Evolutionary conservation across 2,888 invertebrate genomes (phyloP).

Genomic region (Oligia latruncula): DNA sequence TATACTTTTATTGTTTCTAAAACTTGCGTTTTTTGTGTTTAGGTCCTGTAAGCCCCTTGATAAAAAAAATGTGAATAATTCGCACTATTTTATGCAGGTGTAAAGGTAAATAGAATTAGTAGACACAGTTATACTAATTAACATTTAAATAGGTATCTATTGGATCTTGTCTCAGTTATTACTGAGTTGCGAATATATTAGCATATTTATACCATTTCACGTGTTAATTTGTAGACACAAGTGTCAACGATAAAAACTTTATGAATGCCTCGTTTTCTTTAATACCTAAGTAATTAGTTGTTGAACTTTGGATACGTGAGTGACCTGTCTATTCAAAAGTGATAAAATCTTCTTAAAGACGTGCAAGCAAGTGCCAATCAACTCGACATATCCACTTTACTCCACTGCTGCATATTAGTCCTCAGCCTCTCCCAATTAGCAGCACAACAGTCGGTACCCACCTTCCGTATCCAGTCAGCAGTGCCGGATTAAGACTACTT

Average conservation of each 20-base stretch:
- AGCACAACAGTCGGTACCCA: background rate
- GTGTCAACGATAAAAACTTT: conserved; percentile 47
- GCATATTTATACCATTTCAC: conserved; percentile 54
- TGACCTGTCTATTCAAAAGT: conserved; percentile 8
- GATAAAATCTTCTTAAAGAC: background rate
- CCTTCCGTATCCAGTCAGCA: no score
- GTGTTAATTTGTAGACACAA: conserved; percentile 43
- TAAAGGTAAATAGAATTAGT: conserved; percentile 38
- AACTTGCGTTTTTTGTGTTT: no score
- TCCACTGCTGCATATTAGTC: background rate
- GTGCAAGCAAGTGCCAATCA: background rate
- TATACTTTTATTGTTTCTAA: no score
- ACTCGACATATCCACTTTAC: background rate
- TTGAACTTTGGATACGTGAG: conserved; percentile 48
- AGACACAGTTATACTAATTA: conserved; percentile 51
- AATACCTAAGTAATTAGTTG: conserved; percentile 10
- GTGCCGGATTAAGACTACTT: no score
- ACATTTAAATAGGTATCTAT: conserved; percentile 50
- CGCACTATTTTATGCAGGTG: conserved; percentile 33
- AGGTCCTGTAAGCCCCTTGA: no score
- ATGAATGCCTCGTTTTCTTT: conserved; percentile 19
- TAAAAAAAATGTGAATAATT: no score
- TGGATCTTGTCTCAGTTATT: conserved; percentile 39
- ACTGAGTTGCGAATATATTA: conserved; percentile 45
- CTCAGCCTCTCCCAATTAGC: background rate